Conservation (phyloP, 2,113 vertebrate species). For the Saguinus midas region DNA sequence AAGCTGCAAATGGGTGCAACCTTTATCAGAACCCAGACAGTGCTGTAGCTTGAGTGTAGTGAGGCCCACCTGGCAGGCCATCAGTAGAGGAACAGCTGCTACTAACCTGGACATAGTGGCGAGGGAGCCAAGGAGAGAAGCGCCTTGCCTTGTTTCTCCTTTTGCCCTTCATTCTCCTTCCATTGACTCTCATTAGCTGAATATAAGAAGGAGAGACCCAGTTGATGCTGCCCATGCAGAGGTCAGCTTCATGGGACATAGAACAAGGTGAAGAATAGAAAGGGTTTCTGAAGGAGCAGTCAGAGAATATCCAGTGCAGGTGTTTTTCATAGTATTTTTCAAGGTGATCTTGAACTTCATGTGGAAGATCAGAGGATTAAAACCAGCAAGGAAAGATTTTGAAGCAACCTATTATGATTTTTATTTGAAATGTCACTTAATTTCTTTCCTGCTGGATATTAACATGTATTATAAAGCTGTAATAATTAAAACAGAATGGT, state of each 20-base stretch:
- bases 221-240: background rate
- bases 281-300: background rate
- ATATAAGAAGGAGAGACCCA: background rate
- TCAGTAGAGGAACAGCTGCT: background rate
- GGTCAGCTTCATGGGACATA: background rate
- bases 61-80: background rate
- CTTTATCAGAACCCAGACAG: background rate
- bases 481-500: background rate
- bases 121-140: background rate
- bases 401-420: background rate
- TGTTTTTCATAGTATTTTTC: background rate
- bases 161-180: background rate
- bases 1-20: background rate
- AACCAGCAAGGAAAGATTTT: background rate
- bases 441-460: background rate
- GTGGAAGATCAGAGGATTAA: background rate
- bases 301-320: background rate
- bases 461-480: background rate
- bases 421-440: background rate
- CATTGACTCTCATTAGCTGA: background rate
- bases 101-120: background rate
- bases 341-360: background rate
- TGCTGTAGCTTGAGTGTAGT: background rate
- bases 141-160: background rate
- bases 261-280: background rate